Base-by-base conservation (phyloP, 2,888 invertebrate genomes). In the Galerucella calmariensis region DNA sequence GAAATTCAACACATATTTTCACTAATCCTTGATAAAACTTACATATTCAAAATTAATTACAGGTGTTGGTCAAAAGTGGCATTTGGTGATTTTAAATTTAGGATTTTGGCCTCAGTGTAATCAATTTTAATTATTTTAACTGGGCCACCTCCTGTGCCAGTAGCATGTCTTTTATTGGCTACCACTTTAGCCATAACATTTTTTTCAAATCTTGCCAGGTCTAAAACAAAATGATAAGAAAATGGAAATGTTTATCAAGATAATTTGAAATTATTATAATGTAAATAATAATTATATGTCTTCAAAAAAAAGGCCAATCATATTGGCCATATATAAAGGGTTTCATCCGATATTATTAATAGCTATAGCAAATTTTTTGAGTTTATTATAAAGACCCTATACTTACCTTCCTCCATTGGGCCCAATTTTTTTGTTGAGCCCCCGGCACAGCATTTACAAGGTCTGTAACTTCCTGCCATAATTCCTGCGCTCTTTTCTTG, bases 201-300 rank as follows among this genome's bases (percentile, higher is more conserved):
- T 51, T 51, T 51, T 51, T 51, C 5, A 51, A 51, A 51, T 51
- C 51, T 51, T 51, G 51, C 51, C 51, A 51, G 51, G 51, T 51
- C 51, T 51, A 51, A 51, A 51, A 2, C 14, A 51, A 51, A 51
- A 51, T 12, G 12, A 51, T 12, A n/a, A 51, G 12, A 51, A 51
- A 51, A 12, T 14, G 2, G 10, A 14, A 51, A 51, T 20, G 20
- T 20, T 20, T 20, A 20, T 20, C 20, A 20, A 20, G 12, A 51
- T 14, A 14, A 51, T 51, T 51, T 51, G 51, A 51, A 51, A 51
- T 51, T 14, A 14, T 51, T 51, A n/a, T 10, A 14, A 51, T 51
- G 51, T 51, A 51, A 51, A 51, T 51, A 51, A 51, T 51, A 46
- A 46, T 8, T 20, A 20, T 20, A 20, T 20, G 51, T 51, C 51